phyloP scores from a whole-genome alignment of 2,113 vertebrate species.

The Enhydra lutris region DNA sequence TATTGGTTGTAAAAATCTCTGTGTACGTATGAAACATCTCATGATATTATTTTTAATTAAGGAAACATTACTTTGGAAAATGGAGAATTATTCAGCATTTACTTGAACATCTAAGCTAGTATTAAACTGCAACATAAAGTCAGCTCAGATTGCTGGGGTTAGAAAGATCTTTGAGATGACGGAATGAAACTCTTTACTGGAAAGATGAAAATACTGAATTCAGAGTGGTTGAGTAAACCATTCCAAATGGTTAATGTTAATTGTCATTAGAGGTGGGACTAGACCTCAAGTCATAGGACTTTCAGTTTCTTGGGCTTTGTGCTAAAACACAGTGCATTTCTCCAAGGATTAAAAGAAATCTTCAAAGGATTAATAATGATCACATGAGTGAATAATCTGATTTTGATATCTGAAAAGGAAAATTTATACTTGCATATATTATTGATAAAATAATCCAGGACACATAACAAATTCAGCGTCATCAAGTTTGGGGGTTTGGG shows the following conservation, averaged over 20 bases:
- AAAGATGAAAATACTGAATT: conserved; percentile 22
- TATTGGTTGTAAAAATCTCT: background rate
- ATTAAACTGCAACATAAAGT: background rate
- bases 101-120: background rate
- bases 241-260: background rate
- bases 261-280: background rate
- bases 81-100: background rate
- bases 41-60: background rate
- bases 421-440: background rate
- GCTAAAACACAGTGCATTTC: background rate
- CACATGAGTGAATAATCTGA: background rate
- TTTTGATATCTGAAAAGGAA: background rate
- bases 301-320: background rate
- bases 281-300: background rate
- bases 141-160: background rate
- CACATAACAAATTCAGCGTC: background rate
- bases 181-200: background rate
- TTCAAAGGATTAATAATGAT: background rate
- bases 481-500: background rate
- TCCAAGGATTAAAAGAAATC: background rate
- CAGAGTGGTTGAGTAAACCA: background rate
- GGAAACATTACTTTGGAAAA: conserved; percentile 27
- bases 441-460: background rate
- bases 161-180: background rate
- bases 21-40: background rate